A percentile compares a stretch with the other conserved stretches of the same genome.
phyloP scores from a whole-genome alignment of 2,888 invertebrate species.

The Ptilodon capucinus region DNA sequence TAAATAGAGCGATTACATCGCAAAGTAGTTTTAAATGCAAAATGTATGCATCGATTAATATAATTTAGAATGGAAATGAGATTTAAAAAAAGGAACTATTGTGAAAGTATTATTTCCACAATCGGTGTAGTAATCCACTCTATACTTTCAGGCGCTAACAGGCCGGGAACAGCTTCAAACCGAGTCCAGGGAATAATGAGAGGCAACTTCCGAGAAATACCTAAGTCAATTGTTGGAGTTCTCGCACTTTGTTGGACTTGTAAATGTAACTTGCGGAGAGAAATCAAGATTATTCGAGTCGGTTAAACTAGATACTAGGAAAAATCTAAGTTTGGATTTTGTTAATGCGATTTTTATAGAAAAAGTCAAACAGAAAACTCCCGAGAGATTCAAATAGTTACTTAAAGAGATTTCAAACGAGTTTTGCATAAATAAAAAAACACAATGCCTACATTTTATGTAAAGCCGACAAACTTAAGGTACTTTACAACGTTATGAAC shows the following conservation, averaged over 20 bases:
- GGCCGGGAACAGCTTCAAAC: constrained; percentile 1
- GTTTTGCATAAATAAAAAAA: too few relatives aligned
- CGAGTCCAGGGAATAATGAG: constrained; percentile 33
- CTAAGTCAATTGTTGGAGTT: constrained; percentile 38
- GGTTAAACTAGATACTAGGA: background rate
- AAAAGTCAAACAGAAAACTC: background rate
- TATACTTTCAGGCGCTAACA: background rate
- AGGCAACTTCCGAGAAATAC: constrained; percentile 24
- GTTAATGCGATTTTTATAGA: too few relatives aligned
- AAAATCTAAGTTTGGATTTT: too few relatives aligned
- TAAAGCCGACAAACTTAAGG: background rate
- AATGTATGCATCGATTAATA: background rate
- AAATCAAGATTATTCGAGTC: constrained; percentile 7
- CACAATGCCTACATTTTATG: too few relatives aligned
- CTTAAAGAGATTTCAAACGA: background rate
- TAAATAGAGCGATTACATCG: background rate
- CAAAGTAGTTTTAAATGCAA: background rate
- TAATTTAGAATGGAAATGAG: too few relatives aligned
- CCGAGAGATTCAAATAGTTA: constrained; percentile 2
- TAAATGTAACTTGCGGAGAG: constrained; percentile 13
- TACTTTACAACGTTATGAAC: background rate
- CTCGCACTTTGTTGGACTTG: constrained; percentile 29
- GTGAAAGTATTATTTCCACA: background rate
- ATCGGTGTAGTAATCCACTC: background rate
- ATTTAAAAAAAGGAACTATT: background rate